Base-by-base conservation (phyloP, 2,888 invertebrate species). In the Ichneumon xanthorius region DNA sequence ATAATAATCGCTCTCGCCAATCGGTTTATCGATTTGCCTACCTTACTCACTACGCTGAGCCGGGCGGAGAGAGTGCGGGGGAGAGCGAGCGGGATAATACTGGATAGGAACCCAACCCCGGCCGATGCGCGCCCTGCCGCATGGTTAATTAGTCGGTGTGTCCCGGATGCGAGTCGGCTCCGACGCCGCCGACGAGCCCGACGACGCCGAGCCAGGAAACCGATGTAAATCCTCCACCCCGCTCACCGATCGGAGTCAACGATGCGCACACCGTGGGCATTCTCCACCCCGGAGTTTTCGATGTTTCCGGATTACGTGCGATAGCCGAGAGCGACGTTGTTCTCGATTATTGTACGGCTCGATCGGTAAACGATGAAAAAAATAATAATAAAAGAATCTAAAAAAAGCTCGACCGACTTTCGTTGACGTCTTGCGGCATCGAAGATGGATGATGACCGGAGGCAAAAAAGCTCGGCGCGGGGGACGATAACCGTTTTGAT, bases 91-190 rank as follows among this genome's bases (percentile, higher is more conserved):
- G 65, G 50, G 78, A 73, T 53, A 73, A 77, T 33, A 70, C 73
- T 77, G 45, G 71, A 37, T 55, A 55, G 68, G 68, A 82, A 73
- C 85, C 45, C 45, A 80, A 78, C 68, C 80, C 76, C 77, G 63
- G 65, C 70, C 82, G 77, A 83, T 73, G 82, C 68, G 80, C 72
- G 72, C 55, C 77, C 80, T 63, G 86, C 82, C 82, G 87, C 87
- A 88, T 86, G 86, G 88, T 88, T 88, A 88, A 88, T 88, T 88
- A 88, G 88, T 88, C 87, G 85, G 86, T 84, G 86, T 86, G 87
- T 87, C 73, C 86, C 88, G 88, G 87, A 88, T 83, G 84, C 84
- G 86, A 84, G 85, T 67, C 68, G 80, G 72, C 82, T 63, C 63
- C 82, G 72, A 80, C 76, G 82, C 80, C 82, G 70, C 65, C 55